Base-by-base conservation (phyloP, 2,797 vertebrate species). In the Sorex maritimensis region DNA sequence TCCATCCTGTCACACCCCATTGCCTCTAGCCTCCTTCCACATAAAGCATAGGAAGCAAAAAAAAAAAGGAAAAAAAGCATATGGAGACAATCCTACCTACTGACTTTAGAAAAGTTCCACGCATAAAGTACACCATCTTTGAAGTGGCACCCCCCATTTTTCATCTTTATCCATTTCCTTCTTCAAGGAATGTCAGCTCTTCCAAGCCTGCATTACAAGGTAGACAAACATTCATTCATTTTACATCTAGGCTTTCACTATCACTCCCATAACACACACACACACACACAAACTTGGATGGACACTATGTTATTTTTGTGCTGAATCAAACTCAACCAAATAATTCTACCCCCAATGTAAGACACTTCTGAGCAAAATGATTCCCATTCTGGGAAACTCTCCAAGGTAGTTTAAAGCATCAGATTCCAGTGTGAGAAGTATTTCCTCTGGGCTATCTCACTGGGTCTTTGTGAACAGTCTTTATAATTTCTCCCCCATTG, bases 241-340 rank as follows among this genome's bases (percentile, higher is more conserved):
- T 88, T 79, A 63, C 19, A 26, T 46, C n/a, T 24, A 41, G 65
- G 19, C 49, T 75, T 67, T 52, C 34, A 14, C 0, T 19, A n/a
- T 28, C 71, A 83, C 12, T 58, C 2, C 46, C 80, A 41, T 91
- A 30, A 44, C 14, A 52, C 28, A 24, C 26, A 52, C 41, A 8
- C 14, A 19, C 2, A 2, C 5, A 75, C 61, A 79, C 46, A 90
- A 58, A 44, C n/a, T 75, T 83, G 6, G 13, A 86, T 73, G 28
- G 92, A 73, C 58, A 61, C 28, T 68, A 11, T 5, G 7, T 71
- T 24, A 28, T 79, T 26, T 91, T 68, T 63, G n/a, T 30, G 8
- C 52, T 67, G n/a, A 78, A 46, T 88, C 55, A 81, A 72, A 88
- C 17, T 82, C 72, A 88, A 15, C 28, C 8, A 24, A 67, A 93